Evolutionary conservation across 2,113 vertebrate species (phyloP).

Genomic region (Limnothrissa miodon): DNA sequence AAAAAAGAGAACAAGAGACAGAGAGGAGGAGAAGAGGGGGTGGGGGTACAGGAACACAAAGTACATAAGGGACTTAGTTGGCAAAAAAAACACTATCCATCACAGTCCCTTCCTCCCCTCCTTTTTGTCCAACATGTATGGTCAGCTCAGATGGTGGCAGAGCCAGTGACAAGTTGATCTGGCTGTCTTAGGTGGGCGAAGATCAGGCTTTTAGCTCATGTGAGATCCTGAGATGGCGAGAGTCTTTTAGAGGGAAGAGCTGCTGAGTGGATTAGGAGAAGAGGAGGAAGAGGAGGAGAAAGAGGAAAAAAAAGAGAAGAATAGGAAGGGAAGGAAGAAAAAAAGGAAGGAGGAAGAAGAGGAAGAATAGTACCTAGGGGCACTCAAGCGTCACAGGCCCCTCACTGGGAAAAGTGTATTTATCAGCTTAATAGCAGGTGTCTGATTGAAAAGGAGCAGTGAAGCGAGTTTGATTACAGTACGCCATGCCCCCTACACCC

Average conservation of each 20-base stretch:
- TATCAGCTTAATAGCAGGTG: conserved; percentile 81
- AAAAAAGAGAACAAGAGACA: conserved; percentile 46
- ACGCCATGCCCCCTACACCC: conserved; percentile 59
- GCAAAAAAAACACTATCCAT: conserved; percentile 44
- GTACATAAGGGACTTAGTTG: conserved; percentile 60
- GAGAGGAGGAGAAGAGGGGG: conserved; percentile 35
- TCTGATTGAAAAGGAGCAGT: conserved; percentile 71
- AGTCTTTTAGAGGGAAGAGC: conserved; percentile 56
- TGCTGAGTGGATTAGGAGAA: conserved; percentile 63
- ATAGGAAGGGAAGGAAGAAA: too few relatives aligned
- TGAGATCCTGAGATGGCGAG: conserved; percentile 68
- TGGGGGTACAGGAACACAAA: conserved; percentile 27
- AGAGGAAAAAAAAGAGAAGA: not conserved
- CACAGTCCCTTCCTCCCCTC: conserved; percentile 44
- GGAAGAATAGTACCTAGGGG: conserved; percentile 65
- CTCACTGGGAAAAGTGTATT: conserved; percentile 79
- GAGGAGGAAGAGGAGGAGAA: not conserved
- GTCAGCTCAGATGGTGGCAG: conserved; percentile 51
- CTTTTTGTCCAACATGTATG: conserved; percentile 45
- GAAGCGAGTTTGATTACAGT: conserved; percentile 72
- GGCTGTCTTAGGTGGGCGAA: conserved; percentile 23
- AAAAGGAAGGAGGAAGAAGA: conserved; percentile 22
- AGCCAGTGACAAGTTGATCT: conserved; percentile 57
- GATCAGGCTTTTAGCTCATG: conserved; percentile 42
- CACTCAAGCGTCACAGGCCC: conserved; percentile 66